A percentile compares a stretch with the other conserved stretches of the same genome.
phyloP scores from a whole-genome alignment of 2,113 vertebrate species.

The Suncus etruscus region DNA sequence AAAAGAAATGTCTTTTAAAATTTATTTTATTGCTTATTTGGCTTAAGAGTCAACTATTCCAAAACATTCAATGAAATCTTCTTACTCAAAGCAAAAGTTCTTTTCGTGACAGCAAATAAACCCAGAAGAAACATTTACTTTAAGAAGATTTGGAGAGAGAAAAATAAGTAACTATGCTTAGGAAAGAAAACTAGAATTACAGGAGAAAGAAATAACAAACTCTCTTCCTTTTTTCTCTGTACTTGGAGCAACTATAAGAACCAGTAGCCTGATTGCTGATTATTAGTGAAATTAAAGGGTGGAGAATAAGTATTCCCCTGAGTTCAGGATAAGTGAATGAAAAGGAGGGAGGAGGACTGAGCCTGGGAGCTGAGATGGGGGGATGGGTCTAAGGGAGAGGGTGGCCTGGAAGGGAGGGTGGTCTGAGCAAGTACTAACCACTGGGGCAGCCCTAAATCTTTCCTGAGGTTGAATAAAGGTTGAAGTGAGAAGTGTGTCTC shows the following conservation, averaged over 20 bases:
- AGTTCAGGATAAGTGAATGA: background rate
- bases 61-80: slow-evolving; percentile 54
- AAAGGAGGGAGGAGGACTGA: background rate
- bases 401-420: background rate
- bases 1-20: slow-evolving; percentile 59
- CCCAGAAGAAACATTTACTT: slow-evolving; percentile 76
- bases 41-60: slow-evolving; percentile 67
- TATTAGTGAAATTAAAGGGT: slow-evolving; percentile 65
- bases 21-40: slow-evolving; percentile 70
- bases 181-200: slow-evolving; percentile 28
- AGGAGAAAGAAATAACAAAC: background rate
- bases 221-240: background rate
- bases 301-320: slow-evolving; percentile 19
- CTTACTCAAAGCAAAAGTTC: slow-evolving; percentile 62
- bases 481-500: slow-evolving; percentile 45
- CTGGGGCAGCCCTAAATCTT: background rate
- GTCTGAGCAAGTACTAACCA: background rate
- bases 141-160: slow-evolving; percentile 63
- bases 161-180: slow-evolving; percentile 33
- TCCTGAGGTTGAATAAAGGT: slow-evolving; percentile 6
- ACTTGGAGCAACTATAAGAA: background rate
- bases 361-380: background rate
- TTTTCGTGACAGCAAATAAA: slow-evolving; percentile 60
- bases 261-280: background rate
- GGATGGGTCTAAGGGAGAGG: background rate